These are phyloP conservation scores for Charanyca ferruginea DNA, from an alignment of 2,888 invertebrate species.

Conservation along the genomic window DNA sequence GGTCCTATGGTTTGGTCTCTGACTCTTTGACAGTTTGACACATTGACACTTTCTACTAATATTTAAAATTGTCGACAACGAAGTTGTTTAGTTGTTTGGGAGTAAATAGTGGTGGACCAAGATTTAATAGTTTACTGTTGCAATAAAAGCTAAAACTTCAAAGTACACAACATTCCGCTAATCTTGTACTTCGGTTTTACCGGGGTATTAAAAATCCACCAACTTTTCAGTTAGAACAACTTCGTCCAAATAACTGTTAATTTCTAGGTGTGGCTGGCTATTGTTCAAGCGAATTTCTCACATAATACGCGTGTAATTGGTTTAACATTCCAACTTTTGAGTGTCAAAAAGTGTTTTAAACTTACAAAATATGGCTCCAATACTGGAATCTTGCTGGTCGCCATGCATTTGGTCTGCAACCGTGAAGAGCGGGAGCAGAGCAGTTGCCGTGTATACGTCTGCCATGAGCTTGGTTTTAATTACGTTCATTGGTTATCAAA, in stretches of 20 bases:
- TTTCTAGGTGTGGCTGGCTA: conserved; percentile 70
- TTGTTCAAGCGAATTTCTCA: conserved; percentile 4
- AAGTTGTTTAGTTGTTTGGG: conserved; percentile 40
- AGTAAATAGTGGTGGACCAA: conserved; percentile 4
- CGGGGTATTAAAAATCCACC: background rate
- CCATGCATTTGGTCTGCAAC: conserved; percentile 96
- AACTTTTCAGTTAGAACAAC: conserved; percentile 41
- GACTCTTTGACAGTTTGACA: no score
- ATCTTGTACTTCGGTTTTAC: rapidly evolving
- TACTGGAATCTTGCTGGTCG: conserved; percentile 96
- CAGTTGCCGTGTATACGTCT: conserved; percentile 95
- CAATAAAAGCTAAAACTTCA: background rate
- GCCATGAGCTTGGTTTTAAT: conserved; percentile 94
- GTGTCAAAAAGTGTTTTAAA: conserved; percentile 6
- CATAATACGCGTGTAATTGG: conserved; percentile 1
- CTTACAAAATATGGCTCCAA: conserved; percentile 81
- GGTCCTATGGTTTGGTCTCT: no score
- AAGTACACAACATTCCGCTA: background rate
- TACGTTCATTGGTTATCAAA: conserved; percentile 94
- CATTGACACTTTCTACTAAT: conserved; percentile 18
- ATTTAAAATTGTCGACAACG: conserved; percentile 21
- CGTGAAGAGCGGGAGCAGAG: conserved; percentile 94
- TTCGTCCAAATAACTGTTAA: conserved; percentile 45
- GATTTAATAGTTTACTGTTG: background rate
- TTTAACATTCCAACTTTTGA: background rate